Evolutionary conservation across 2,797 vertebrate species (phyloP), one percentile per base, ranked within the genome.

Genomic region (Peromyscus melanophrys): DNA sequence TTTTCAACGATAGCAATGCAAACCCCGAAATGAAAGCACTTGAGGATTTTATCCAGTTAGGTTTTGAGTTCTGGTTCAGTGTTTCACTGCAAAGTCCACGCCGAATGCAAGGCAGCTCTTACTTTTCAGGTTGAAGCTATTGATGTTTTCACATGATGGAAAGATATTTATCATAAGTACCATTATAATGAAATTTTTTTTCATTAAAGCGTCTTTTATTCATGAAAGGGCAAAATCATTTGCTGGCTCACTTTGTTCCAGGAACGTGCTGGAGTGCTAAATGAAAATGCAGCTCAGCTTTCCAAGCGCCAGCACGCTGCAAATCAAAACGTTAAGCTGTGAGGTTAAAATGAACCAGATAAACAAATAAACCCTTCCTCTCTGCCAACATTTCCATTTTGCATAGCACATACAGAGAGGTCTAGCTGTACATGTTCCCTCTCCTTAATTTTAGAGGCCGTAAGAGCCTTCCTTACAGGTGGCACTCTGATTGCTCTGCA

Each of bases 301-400:
- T 93, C 90, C 82, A 82, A 94, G 89, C 43, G 57, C 85, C 81
- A 73, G 81, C 49, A 80, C 25, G 43, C 84, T 82, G 89, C 89
- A 96, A 95, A 97, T 89, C 92, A 94, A 96, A 97, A 96, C 55
- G 90, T 91, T 92, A 91, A 96, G 80, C 92, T 91, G 82, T 31
- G 82, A 96, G 97, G 95, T 95, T 96, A 96, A 97, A 95, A 96
- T 78, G 92, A 96, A 95, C 94, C 83, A 96, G 94, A 96, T 77
- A 97, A 96, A 80, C 85, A 96, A 96, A 75, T 49, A 95, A 88
- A 40, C 83, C 87, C 88, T 82, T 93, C 59, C 9, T 19, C 12
- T 86, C 14, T 94, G 78, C 78, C 88, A 92, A 86, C 43, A 69
- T 46, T 95, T 91, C 89, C 49, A 49, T 81, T 96, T 87, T 87